Evolutionary conservation across 1,140 invertebrate species (phyloP).

Genomic region (Hyles euphorbiae): DNA sequence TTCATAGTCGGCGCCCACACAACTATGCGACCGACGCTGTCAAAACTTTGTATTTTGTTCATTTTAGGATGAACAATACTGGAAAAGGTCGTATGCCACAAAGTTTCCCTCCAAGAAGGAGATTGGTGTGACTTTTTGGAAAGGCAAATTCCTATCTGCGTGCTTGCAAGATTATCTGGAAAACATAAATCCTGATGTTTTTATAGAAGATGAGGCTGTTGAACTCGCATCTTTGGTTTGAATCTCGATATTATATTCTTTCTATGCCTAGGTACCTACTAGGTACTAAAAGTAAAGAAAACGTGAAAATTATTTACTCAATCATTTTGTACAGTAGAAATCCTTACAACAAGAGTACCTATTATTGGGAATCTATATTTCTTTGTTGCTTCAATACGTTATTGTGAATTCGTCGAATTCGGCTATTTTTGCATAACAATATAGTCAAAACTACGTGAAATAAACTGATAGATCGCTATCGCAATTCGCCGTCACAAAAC

Average conservation of each 20-base stretch:
- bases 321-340: not conserved
- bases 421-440: too few relatives aligned
- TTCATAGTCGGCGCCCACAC: too few relatives aligned
- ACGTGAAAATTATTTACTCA: not conserved
- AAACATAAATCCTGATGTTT: slow-evolving; percentile 59
- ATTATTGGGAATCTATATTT: too few relatives aligned
- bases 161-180: slow-evolving; percentile 66
- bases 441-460: too few relatives aligned
- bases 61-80: slow-evolving; percentile 66
- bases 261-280: not conserved
- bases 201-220: slow-evolving; percentile 57
- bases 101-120: slow-evolving; percentile 52
- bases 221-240: slow-evolving; percentile 57
- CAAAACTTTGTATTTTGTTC: not conserved
- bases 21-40: too few relatives aligned
- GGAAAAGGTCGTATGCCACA: slow-evolving; percentile 54
- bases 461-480: too few relatives aligned
- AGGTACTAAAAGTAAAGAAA: not conserved
- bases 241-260: slow-evolving; percentile 1
- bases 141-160: slow-evolving; percentile 61
- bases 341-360: too few relatives aligned
- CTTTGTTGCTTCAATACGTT: too few relatives aligned
- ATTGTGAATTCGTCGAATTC: too few relatives aligned
- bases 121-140: slow-evolving; percentile 56
- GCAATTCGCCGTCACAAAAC: too few relatives aligned